Percentiles rank a stretch among this genome's conserved stretches.
Evolutionary conservation across 2,888 invertebrate species (phyloP).

Genomic region (Trachelus tabidus): DNA sequence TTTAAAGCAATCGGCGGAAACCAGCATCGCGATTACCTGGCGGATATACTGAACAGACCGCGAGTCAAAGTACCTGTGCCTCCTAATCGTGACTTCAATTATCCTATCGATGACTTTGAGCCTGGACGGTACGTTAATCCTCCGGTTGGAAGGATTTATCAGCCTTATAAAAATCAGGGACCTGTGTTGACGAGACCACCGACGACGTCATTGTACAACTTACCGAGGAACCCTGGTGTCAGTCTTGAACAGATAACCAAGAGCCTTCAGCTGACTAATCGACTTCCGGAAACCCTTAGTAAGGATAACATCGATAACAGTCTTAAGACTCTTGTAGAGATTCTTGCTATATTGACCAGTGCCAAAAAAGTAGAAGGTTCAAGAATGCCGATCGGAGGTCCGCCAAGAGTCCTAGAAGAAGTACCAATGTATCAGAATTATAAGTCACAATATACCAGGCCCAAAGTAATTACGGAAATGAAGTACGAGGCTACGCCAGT

Average conservation of each 20-base stretch:
- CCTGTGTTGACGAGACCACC: background rate
- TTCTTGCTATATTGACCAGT: constrained; percentile 75
- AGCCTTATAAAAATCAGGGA: constrained; percentile 14
- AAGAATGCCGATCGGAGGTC: constrained; percentile 25
- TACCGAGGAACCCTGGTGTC: constrained; percentile 60
- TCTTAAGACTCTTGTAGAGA: constrained; percentile 80
- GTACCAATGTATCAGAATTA: constrained; percentile 22
- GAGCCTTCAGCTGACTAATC: constrained; percentile 80
- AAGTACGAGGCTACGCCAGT: constrained; percentile 51
- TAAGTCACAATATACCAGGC: constrained; percentile 35
- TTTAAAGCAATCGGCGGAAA: constrained; percentile 23
- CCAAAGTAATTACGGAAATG: constrained; percentile 56
- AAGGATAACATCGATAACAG: constrained; percentile 83
- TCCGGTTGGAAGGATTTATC: constrained; percentile 10
- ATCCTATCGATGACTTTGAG: constrained; percentile 42
- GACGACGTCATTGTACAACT: constrained; percentile 8
- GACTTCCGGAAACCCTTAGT: constrained; percentile 80
- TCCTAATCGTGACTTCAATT: constrained; percentile 22
- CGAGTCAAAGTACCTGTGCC: constrained; percentile 14
- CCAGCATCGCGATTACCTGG: constrained; percentile 37
- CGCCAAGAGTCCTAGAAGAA: constrained; percentile 12
- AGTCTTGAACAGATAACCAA: constrained; percentile 73
- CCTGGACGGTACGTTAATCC: constrained; percentile 44
- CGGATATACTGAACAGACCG: constrained; percentile 41
- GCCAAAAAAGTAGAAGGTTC: constrained; percentile 64